Base-by-base conservation (phyloP, 2,888 invertebrate species). In the Eristalis tenax region DNA sequence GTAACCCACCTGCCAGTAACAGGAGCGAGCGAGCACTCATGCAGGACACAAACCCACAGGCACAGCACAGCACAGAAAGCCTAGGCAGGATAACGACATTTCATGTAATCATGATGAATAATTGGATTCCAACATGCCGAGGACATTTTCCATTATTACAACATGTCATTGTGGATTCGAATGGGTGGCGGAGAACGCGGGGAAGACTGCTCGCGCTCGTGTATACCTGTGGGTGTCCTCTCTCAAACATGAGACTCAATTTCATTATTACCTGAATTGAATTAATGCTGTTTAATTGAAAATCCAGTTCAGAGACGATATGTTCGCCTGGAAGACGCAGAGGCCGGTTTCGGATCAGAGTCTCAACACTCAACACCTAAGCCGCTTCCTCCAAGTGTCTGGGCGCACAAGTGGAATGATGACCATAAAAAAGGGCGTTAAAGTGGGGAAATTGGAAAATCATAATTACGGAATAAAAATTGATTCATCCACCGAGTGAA, bases 91-190 rank as follows among this genome's bases (percentile, higher is more conserved):
- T 87, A 87, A 87, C 79, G 87, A 83, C 87, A 74, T 87, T 83
- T 80, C 76, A 87, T 87, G 79, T 87, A 87, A 87, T 87, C 87
- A 83, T 83, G 76, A 87, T 87, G 87, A 87, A 83, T 87, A 87
- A 87, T 87, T 87, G 87, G 83, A 87, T 87, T 87, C 73, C 83
- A 83, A 80, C 83, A 83, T 87, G 87, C 76, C 73, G 83, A 87
- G 87, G 87, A 87, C 87, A 87, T 87, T 87, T 87, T 79, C 87
- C 87, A 87, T 87, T 87, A 87, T 83, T 87, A 87, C 80, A 73
- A 77, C 87, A 87, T 83, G 83, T 80, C 83, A 83, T 76, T 87
- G 82, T 75, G 70, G 18, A 79, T 75, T 86, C 74, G 43, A 10
- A 11, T 18, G 13, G 23, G 6, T 13, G 43, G 69, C 5, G 32